Conservation (phyloP, 2,113 vertebrate genomes). For the Anhinga anhinga region DNA sequence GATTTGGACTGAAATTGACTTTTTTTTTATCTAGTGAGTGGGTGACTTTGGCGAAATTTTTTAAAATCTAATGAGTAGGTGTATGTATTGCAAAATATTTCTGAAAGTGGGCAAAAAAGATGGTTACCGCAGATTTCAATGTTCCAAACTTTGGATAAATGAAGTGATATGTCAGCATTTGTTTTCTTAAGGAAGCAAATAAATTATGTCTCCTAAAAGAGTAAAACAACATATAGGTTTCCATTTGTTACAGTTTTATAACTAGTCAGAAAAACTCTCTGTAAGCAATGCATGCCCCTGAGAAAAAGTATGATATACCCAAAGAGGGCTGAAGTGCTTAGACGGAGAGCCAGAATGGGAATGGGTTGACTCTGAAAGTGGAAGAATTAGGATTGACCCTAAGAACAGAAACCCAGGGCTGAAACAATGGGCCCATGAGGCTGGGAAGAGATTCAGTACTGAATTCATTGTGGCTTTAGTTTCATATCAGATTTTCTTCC, state of each 20-base stretch:
- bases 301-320: neutral
- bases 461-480: neutral
- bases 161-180: slow-evolving; percentile 49
- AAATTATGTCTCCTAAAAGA: neutral
- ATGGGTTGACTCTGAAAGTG: neutral
- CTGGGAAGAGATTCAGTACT: neutral
- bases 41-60: neutral
- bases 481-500: neutral
- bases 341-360: neutral
- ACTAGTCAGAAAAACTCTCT: neutral
- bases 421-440: neutral
- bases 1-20: neutral
- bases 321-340: neutral
- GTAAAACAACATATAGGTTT: neutral
- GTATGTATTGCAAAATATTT: slow-evolving; percentile 49
- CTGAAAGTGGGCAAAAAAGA: neutral
- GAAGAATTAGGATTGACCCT: neutral
- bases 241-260: neutral
- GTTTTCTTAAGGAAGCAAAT: slow-evolving; percentile 33
- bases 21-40: neutral
- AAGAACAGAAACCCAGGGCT: neutral
- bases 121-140: neutral
- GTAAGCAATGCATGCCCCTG: neutral
- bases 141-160: slow-evolving; percentile 19
- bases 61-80: neutral